Conservation (phyloP, 2,888 invertebrate genomes). For the Polyploca ridens region DNA sequence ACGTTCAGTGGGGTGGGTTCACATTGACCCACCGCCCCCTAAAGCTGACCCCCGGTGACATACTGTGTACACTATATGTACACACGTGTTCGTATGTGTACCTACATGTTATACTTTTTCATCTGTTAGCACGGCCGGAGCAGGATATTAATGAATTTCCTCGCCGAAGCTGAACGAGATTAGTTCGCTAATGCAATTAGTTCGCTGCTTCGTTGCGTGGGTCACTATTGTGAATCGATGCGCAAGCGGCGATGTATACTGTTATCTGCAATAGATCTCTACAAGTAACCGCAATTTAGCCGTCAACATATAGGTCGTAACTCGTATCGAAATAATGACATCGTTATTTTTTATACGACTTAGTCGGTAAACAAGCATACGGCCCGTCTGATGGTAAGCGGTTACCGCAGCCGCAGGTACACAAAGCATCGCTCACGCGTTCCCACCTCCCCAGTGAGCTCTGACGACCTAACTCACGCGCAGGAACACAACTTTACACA, state of each 20-base stretch:
- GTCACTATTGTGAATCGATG: constrained; percentile 48
- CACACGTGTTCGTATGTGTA: constrained; percentile 9
- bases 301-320: neutral
- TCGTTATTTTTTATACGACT: too few relatives aligned
- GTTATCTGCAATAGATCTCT: neutral
- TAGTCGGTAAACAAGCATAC: too few relatives aligned
- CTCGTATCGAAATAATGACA: too few relatives aligned
- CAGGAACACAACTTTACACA: too few relatives aligned
- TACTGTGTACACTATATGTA: constrained; percentile 10
- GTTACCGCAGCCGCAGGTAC: too few relatives aligned
- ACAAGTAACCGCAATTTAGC: neutral
- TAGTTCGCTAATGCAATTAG: constrained; percentile 87
- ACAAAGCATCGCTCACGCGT: too few relatives aligned
- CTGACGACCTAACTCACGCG: too few relatives aligned
- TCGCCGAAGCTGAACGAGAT: constrained; percentile 86
- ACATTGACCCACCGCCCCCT: constrained; percentile 13
- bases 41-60: constrained; percentile 9
- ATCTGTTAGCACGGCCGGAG: constrained; percentile 52
- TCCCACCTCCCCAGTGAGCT: too few relatives aligned
- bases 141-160: constrained; percentile 90
- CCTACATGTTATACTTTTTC: constrained; percentile 61
- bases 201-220: constrained; percentile 43
- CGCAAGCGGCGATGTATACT: constrained; percentile 23
- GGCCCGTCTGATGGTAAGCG: too few relatives aligned
- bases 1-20: constrained; percentile 16